phyloP scores from a whole-genome alignment of 2,113 vertebrate species.

The Chaenocephalus aceratus region DNA sequence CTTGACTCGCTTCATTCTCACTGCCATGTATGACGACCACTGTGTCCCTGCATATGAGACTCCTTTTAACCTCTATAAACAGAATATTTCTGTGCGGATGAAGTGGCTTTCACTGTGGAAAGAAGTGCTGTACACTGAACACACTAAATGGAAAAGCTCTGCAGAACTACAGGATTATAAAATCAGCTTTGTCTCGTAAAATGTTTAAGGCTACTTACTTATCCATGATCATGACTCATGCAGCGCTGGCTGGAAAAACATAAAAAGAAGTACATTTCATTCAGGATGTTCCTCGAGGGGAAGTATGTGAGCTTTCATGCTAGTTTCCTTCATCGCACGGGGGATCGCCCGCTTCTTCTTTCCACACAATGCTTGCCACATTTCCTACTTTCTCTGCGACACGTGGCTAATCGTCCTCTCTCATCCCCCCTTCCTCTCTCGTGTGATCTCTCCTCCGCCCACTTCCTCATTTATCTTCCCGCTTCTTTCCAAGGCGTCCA shows the following conservation, averaged over 20 bases:
- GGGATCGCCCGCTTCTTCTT: not conserved
- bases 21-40: slow-evolving; percentile 8
- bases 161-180: slow-evolving; percentile 2
- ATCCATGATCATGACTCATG: slow-evolving; percentile 33
- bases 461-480: slow-evolving; percentile 10
- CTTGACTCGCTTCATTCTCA: slow-evolving; percentile 38
- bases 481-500: slow-evolving; percentile 87
- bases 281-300: slow-evolving; percentile 9
- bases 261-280: slow-evolving; percentile 29
- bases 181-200: slow-evolving; percentile 31
- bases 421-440: slow-evolving; percentile 22
- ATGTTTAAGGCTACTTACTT: slow-evolving; percentile 24
- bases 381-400: slow-evolving; percentile 26
- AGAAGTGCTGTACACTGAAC: not conserved
- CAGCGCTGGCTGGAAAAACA: slow-evolving; percentile 29
- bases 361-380: slow-evolving; percentile 25
- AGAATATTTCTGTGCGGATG: slow-evolving; percentile 26
- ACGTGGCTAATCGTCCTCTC: slow-evolving; percentile 45
- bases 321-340: slow-evolving; percentile 30
- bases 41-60: slow-evolving; percentile 3
- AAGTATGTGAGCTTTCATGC: slow-evolving; percentile 51
- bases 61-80: slow-evolving; percentile 4
- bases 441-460: slow-evolving; percentile 26
- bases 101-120: slow-evolving; percentile 43
- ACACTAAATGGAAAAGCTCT: slow-evolving; percentile 14